phyloP scores from a whole-genome alignment of 1,140 invertebrate species.

The Ptiloglossa arizonensis region DNA sequence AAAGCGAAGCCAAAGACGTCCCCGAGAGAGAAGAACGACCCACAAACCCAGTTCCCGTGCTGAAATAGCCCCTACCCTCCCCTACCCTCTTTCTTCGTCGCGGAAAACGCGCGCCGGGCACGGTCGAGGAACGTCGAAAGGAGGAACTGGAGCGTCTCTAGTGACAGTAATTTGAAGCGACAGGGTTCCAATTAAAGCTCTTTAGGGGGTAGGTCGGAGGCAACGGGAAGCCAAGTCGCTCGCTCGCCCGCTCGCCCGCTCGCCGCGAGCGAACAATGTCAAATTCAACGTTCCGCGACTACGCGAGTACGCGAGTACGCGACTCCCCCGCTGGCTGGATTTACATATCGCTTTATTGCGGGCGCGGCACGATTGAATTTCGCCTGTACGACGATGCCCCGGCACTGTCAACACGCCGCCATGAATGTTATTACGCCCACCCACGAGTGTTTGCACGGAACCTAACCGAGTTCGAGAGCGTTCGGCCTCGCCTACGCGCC shows the following conservation, averaged over 20 bases:
- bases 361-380: constrained; percentile 63
- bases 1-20: constrained; percentile 27
- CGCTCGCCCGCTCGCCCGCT: constrained; percentile 27
- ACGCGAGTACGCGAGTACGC: neutral
- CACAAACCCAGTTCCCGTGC: constrained; percentile 62
- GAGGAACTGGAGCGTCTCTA: constrained; percentile 70
- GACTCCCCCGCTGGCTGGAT: constrained; percentile 37
- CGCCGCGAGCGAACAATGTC: constrained; percentile 63
- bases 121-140: constrained; percentile 49
- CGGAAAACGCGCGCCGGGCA: constrained; percentile 27
- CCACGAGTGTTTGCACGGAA: neutral
- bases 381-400: constrained; percentile 32
- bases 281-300: constrained; percentile 48
- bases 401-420: constrained; percentile 16
- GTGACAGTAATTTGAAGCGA: constrained; percentile 74
- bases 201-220: constrained; percentile 59
- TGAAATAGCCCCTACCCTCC: constrained; percentile 55
- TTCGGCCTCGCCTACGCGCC: neutral
- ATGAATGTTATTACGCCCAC: constrained; percentile 41
- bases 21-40: constrained; percentile 54
- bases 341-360: constrained; percentile 71
- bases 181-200: constrained; percentile 75
- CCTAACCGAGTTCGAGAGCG: constrained; percentile 9
- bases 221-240: constrained; percentile 34
- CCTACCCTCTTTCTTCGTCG: constrained; percentile 18